phyloP scores from a whole-genome alignment of 2,113 vertebrate genomes.

The Pelvicachromis taeniatus region DNA sequence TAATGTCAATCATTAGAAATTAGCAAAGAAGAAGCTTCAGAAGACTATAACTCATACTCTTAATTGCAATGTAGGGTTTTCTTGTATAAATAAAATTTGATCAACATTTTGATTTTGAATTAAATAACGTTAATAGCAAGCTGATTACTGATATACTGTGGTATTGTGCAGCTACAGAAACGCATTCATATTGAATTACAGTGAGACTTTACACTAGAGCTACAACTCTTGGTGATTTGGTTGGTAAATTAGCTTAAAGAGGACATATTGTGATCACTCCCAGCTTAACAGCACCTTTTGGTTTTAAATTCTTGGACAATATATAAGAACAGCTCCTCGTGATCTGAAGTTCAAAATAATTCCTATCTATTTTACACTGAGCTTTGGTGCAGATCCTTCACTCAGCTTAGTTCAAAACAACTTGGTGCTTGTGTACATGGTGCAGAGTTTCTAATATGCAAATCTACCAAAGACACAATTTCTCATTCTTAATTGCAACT shows the following conservation, averaged over 20 bases:
- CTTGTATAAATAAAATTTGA: not conserved
- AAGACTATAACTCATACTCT: not conserved
- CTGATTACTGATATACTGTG: not conserved
- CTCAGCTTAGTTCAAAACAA: not conserved
- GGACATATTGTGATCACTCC: not conserved
- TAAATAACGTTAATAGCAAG: not conserved
- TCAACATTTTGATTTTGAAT: not conserved
- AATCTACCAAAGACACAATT: not conserved
- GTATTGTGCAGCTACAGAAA: not conserved
- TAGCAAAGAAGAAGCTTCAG: not conserved
- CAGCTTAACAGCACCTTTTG: not conserved
- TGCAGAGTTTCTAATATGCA: not conserved
- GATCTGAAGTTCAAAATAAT: not conserved
- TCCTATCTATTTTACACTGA: not conserved
- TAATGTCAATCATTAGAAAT: not conserved
- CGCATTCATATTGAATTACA: not conserved
- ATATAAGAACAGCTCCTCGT: not conserved
- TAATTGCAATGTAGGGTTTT: not conserved
- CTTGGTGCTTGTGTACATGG: not conserved
- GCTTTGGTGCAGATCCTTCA: not conserved
- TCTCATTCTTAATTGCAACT: not conserved
- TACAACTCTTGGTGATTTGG: not conserved
- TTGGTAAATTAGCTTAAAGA: not conserved
- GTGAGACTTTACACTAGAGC: not conserved
- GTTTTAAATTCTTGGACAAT: not conserved